phyloP scores from a whole-genome alignment of 2,113 vertebrate genomes.

The Neodontobutis hainanensis region DNA sequence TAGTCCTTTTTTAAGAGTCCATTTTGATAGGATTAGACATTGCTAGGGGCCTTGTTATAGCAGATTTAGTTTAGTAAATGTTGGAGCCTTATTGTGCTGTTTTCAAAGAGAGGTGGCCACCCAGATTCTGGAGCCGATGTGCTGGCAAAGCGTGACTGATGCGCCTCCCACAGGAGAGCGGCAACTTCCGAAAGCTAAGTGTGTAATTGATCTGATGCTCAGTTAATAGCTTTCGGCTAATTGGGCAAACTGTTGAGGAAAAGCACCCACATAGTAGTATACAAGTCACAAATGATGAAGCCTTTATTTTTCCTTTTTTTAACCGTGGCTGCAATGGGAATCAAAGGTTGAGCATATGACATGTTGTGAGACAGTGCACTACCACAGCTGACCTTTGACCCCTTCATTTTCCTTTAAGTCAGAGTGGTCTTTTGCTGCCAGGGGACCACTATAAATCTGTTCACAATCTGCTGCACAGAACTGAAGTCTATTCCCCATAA shows the following conservation, averaged over 20 bases:
- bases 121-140: conserved; percentile 71
- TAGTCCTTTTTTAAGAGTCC: conserved; percentile 71
- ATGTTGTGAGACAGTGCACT: conserved; percentile 28
- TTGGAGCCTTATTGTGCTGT: conserved; percentile 72
- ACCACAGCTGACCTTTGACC: conserved; percentile 30
- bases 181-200: conserved; percentile 68
- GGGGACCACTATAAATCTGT: conserved; percentile 7
- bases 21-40: conserved; percentile 81
- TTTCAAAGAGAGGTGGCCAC: conserved; percentile 76
- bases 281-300: conserved; percentile 7
- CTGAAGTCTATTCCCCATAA: conserved; percentile 5
- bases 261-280: conserved; percentile 40
- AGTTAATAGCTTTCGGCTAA: conserved; percentile 68
- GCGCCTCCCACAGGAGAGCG: conserved; percentile 64
- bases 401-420: conserved; percentile 37
- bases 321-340: background rate
- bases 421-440: conserved; percentile 32
- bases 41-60: conserved; percentile 74
- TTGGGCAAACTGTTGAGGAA: conserved; percentile 48
- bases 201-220: conserved; percentile 69
- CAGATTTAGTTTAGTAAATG: conserved; percentile 77
- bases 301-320: background rate
- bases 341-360: conserved; percentile 21
- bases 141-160: conserved; percentile 68
- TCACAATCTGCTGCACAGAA: conserved; percentile 1